Evolutionary conservation across 1,140 invertebrate genomes (phyloP).

Genomic region (Papilio dardanus): DNA sequence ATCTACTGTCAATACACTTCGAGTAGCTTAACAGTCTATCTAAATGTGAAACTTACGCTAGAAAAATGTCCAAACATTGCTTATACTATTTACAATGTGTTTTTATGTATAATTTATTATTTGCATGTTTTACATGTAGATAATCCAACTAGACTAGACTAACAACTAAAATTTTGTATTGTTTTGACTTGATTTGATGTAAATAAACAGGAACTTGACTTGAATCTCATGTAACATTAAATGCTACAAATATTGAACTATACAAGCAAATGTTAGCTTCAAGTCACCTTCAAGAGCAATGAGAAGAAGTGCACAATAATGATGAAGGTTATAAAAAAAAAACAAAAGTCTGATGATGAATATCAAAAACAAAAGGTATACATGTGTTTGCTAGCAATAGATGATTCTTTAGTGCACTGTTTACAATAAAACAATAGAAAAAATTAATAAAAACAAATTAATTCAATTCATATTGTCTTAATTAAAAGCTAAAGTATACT

Average conservation of each 20-base stretch:
- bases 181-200: background rate
- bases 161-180: background rate
- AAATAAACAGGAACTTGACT: background rate
- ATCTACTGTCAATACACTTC: too few relatives aligned
- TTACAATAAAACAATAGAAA: constrained; percentile 17
- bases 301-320: background rate
- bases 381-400: background rate
- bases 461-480: constrained; percentile 12
- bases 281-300: background rate
- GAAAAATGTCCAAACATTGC: background rate
- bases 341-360: background rate
- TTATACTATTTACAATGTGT: background rate
- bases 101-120: background rate
- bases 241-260: too few relatives aligned
- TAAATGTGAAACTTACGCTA: background rate
- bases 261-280: background rate
- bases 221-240: background rate
- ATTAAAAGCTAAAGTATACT: background rate
- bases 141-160: background rate
- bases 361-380: background rate
- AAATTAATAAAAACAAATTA: background rate
- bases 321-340: background rate
- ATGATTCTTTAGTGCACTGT: background rate
- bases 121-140: background rate
- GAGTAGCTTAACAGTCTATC: too few relatives aligned